Conservation (phyloP, 2,797 vertebrate genomes). For the Apogon hyalosoma region DNA sequence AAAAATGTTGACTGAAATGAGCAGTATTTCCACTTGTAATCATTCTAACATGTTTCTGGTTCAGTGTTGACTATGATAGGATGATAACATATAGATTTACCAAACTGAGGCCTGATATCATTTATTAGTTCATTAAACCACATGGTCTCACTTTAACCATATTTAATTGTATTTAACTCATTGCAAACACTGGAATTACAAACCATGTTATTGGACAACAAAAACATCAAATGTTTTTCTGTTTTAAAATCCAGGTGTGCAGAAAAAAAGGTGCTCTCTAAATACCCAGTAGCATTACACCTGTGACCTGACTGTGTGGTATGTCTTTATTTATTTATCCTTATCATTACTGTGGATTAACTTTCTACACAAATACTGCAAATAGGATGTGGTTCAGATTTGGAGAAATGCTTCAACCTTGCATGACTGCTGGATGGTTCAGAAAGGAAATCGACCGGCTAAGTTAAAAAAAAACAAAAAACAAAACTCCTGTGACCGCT, state of each 20-base stretch:
- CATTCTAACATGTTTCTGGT: slow-evolving; percentile 7
- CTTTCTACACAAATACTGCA: slow-evolving; percentile 48
- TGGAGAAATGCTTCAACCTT: slow-evolving; percentile 11
- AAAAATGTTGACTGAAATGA: slow-evolving; percentile 28
- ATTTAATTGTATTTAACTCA: slow-evolving; percentile 79
- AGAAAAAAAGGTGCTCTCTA: slow-evolving; percentile 44
- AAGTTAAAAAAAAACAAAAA: too few species aligned
- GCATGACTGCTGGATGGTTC: slow-evolving; percentile 4
- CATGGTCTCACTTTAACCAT: slow-evolving; percentile 60
- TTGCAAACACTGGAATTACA: slow-evolving; percentile 83
- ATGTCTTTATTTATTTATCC: slow-evolving; percentile 80
- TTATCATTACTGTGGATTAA: slow-evolving; percentile 63
- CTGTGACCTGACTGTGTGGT: slow-evolving; percentile 45
- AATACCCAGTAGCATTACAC: slow-evolving; percentile 10
- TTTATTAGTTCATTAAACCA: slow-evolving; percentile 56
- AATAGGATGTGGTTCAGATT: slow-evolving; percentile 28
- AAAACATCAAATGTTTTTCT: slow-evolving; percentile 42
- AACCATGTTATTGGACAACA: slow-evolving; percentile 29
- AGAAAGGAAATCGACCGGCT: slow-evolving; percentile 7
- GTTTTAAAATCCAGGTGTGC: slow-evolving; percentile 38
- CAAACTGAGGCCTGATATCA: slow-evolving; percentile 43
- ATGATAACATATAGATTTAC: slow-evolving; percentile 24
- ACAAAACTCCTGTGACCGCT: slow-evolving; percentile 21
- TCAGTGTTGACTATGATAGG: slow-evolving; percentile 10
- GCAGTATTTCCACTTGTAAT: slow-evolving; percentile 39